phyloP scores from a whole-genome alignment of 2,113 vertebrate species.

The Apeltes quadracus region DNA sequence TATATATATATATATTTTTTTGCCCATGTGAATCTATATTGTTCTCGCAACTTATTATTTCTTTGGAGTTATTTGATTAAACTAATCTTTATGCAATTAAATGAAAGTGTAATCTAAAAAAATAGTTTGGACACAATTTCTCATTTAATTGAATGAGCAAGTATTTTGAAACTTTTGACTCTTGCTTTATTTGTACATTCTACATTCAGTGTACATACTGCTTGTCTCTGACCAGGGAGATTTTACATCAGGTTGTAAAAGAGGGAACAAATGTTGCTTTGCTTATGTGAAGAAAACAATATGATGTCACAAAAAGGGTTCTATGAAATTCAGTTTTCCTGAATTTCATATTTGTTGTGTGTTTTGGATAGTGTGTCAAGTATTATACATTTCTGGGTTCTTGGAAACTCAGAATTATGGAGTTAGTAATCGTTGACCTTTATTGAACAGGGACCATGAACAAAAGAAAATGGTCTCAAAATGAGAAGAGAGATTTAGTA shows the following conservation, averaged over 20 bases:
- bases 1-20: no score
- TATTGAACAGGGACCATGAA: no score
- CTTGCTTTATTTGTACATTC: background rate
- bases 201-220: background rate
- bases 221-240: background rate
- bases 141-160: no score
- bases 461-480: no score
- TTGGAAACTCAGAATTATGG: no score
- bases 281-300: no score
- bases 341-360: no score
- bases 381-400: no score
- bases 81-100: background rate
- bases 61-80: background rate
- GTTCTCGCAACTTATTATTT: background rate
- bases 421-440: no score
- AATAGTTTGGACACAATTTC: background rate
- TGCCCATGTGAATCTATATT: background rate
- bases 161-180: no score
- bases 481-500: background rate
- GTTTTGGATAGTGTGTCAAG: background rate
- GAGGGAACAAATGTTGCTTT: background rate
- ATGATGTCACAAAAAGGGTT: no score
- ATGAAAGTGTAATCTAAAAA: background rate
- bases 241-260: background rate
- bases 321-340: no score